Percentiles rank a stretch among this genome's conserved stretches.
Conservation (phyloP, 1,140 invertebrate species). For the Apocrypta bakeri region DNA sequence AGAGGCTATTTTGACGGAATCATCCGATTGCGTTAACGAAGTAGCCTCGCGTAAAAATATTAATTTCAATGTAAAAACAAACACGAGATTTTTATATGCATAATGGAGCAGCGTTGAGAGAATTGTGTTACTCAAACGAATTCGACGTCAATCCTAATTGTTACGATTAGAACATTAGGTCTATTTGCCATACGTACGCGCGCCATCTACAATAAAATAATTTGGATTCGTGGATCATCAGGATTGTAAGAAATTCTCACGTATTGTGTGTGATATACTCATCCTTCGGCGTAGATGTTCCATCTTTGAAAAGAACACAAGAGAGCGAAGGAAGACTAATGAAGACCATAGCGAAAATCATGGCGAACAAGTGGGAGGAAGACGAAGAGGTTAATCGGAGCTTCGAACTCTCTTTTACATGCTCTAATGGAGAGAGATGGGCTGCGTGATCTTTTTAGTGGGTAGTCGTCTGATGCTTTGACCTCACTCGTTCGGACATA, state of each 20-base stretch:
- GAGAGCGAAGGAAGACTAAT: not conserved
- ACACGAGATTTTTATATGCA: too few relatives aligned
- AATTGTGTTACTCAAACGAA: too few relatives aligned
- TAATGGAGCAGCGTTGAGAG: not conserved
- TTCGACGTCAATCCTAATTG: too few relatives aligned
- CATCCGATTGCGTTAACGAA: not conserved
- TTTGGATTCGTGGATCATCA: too few relatives aligned
- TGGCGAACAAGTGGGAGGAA: constrained; percentile 1
- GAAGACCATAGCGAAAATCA: not conserved
- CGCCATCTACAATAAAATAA: not conserved
- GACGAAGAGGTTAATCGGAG: constrained; percentile 14
- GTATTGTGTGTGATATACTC: not conserved
- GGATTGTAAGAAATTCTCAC: constrained; percentile 42
- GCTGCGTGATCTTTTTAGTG: not conserved
- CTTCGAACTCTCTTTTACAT: not conserved
- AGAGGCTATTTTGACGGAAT: not conserved
- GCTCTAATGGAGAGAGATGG: not conserved
- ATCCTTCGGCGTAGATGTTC: not conserved
- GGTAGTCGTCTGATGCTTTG: not conserved
- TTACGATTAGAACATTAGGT: constrained; percentile 39
- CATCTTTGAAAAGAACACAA: too few relatives aligned
- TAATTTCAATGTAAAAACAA: not conserved
- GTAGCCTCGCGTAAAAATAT: not conserved
- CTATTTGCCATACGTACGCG: not conserved
- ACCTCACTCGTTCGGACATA: not conserved